A percentile compares a stretch with the other conserved stretches of the same genome.
Evolutionary conservation across 53 echinoderm and acorn worm genomes (phyloP).

Genomic region (Paracentrotus lividus): DNA sequence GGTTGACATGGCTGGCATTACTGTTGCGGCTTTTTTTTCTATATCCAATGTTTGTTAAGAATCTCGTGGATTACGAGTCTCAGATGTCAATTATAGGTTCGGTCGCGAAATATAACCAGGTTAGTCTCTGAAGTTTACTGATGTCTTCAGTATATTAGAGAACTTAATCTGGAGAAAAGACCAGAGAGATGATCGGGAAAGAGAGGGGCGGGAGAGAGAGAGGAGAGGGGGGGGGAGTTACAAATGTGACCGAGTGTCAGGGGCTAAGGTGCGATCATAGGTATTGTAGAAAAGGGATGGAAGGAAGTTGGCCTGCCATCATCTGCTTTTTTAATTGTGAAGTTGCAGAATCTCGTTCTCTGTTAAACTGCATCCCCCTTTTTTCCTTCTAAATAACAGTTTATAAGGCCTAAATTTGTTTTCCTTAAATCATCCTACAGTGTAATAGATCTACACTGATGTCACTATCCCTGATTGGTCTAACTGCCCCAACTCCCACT

Average conservation of each 20-base stretch:
- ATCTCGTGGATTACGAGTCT: constrained; percentile 14
- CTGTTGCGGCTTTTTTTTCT: no score
- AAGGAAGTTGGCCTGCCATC: background rate
- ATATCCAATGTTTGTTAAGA: no score
- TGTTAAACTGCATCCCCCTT: background rate
- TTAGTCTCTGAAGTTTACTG: constrained; percentile 31
- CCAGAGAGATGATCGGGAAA: background rate
- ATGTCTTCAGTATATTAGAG: background rate
- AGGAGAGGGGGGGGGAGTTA: background rate
- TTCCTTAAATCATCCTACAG: no score
- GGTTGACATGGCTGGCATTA: no score
- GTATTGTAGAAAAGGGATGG: background rate
- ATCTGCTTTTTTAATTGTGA: background rate
- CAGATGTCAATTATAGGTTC: background rate
- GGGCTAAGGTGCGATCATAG: background rate
- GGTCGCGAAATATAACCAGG: constrained; percentile 1
- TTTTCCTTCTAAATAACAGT: no score
- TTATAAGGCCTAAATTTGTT: no score
- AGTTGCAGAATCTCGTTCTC: background rate
- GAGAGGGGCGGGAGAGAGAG: background rate
- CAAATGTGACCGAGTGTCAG: background rate
- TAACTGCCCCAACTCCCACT: background rate
- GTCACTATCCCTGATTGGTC: no score
- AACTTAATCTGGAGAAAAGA: background rate
- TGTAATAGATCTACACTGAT: no score